Conservation (phyloP, 2,888 invertebrate species). For the Caenorhabditis afra region DNA sequence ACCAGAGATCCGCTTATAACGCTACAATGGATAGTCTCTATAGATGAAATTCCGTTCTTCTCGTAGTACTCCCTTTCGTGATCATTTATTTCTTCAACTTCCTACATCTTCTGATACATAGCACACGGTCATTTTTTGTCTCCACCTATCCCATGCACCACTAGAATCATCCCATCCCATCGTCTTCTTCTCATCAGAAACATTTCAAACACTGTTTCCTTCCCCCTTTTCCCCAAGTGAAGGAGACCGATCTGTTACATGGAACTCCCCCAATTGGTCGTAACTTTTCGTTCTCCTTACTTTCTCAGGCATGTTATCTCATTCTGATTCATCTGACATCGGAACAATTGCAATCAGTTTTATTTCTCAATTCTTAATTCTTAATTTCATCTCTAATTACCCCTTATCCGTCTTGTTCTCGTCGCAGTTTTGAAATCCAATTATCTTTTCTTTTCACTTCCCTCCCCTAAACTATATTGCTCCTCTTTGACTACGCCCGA, state of each 20-base stretch:
- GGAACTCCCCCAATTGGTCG: constrained; percentile 16
- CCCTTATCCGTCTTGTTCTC: background rate
- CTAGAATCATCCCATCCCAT: background rate
- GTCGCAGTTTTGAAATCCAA: background rate
- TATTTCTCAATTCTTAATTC: constrained; percentile 4
- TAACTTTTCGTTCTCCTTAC: constrained; percentile 48
- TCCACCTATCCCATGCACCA: constrained; percentile 5
- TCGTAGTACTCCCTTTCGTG: constrained; percentile 5
- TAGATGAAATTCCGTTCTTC: constrained; percentile 35
- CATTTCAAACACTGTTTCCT: background rate
- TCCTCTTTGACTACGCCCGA: background rate
- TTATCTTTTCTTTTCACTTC: background rate
- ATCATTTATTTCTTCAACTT: constrained; percentile 35
- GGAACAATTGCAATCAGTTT: constrained; percentile 8
- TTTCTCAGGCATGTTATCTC: constrained; percentile 58
- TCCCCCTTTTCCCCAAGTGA: background rate
- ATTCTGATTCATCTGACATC: constrained; percentile 17
- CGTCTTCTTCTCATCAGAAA: background rate
- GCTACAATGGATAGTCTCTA: constrained; percentile 36
- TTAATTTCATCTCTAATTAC: background rate
- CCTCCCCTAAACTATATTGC: background rate
- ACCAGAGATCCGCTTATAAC: constrained; percentile 48
- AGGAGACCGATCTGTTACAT: constrained; percentile 49
- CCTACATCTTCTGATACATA: constrained; percentile 37
- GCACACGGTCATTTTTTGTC: constrained; percentile 51